Base-by-base conservation (phyloP, 2,888 invertebrate genomes). In the Drosophila sordidapex region DNA sequence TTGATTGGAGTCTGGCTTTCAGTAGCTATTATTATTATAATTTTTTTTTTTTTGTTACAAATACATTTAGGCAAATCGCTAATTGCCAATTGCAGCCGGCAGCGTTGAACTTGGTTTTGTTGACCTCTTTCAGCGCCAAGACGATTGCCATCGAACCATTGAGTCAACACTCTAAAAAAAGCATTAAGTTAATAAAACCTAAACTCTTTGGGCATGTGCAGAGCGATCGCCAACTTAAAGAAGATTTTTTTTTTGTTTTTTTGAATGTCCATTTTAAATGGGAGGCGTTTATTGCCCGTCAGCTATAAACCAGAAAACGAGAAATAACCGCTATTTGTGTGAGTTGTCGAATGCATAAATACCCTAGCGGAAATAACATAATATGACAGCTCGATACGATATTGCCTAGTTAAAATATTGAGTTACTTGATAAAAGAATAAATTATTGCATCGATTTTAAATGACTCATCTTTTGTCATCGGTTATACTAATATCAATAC, bases 31-130 rank as follows among this genome's bases (percentile, higher is more conserved):
- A 25, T 25, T 46, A 25, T 25, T 4, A 46, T 25, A 25, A 4
- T 13, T 25, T 46, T 46, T 21, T 27, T 27, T 58, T 25, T 59
- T 81, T 65, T 63, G 52, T 82, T 76, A 70, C 75, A 82, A 74
- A 71, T 73, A 70, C 64, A 67, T 86, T 74, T 51, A 70, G 60
- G 51, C 43, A 72, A 76, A 66, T 72, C 49, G 63, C 70, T 86
- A 86, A 88, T 86, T 74, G 83, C 70, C 78, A 80, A 76, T 80
- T 87, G 76, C 76, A 78, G 78, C 77, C 88, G 38, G 49, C 63
- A 69, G 78, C 81, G 40, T 51, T 53, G 59, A 67, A 54, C 58
- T 38, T 75, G 68, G 49, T 52, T 59, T 62, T 49, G 62, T 56
- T 77, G 87, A 77, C 84, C 89, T 79, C 84, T 84, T 79, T 87